Percentiles rank a stretch among this genome's conserved stretches.
These are phyloP conservation scores for Dynastes tityus DNA, from an alignment of 2,888 invertebrate species.

Conservation along the genomic window DNA sequence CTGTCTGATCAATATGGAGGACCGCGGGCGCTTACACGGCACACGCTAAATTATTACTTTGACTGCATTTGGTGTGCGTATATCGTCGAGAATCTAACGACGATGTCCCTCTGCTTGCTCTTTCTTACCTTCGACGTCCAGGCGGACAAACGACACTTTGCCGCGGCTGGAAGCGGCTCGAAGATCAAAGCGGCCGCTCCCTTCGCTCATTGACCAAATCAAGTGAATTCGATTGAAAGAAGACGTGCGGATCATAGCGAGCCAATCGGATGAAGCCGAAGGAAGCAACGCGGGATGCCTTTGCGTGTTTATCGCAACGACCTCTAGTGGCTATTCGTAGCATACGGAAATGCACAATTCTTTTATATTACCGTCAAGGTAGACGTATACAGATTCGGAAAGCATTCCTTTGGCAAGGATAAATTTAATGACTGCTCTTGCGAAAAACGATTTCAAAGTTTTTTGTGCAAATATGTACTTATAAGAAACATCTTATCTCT, in stretches of 20 bases:
- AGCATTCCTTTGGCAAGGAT: too few relatives aligned
- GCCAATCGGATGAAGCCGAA: not conserved
- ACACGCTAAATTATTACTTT: constrained; percentile 57
- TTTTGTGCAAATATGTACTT: too few relatives aligned
- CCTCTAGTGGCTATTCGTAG: constrained; percentile 6
- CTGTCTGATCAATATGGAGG: constrained; percentile 66
- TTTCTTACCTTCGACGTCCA: constrained; percentile 7
- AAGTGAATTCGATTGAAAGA: constrained; percentile 45
- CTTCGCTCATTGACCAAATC: constrained; percentile 46
- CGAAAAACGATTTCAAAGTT: too few relatives aligned
- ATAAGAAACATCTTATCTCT: too few relatives aligned
- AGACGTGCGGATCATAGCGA: constrained; percentile 28
- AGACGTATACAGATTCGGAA: too few relatives aligned
- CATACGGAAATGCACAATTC: constrained; percentile 6
- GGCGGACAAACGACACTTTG: constrained; percentile 11
- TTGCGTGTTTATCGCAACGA: constrained; percentile 19
- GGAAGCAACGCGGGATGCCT: constrained; percentile 35
- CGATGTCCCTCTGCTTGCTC: constrained; percentile 6
- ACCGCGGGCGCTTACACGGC: constrained; percentile 56
- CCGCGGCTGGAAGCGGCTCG: constrained; percentile 19
- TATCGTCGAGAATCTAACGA: not conserved
- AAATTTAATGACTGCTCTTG: too few relatives aligned
- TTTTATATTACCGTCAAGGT: constrained; percentile 1
- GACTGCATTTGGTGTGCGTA: constrained; percentile 54
- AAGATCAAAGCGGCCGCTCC: constrained; percentile 45